Base-by-base conservation (phyloP, 2,888 invertebrate genomes). In the Atethmia centrago region DNA sequence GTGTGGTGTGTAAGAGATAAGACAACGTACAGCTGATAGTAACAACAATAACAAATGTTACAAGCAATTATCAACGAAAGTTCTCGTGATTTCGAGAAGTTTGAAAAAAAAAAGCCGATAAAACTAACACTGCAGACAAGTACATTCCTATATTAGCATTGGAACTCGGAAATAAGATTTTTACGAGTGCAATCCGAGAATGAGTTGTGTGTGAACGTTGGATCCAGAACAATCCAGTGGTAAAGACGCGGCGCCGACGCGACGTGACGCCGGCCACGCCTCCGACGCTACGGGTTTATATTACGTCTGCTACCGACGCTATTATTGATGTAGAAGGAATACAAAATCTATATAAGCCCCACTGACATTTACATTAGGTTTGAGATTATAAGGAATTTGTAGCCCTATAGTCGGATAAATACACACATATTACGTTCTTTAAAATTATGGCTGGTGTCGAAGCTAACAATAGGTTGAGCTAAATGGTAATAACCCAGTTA, bases 251-350 rank as follows among this genome's bases (percentile, higher is more conserved):
- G 94, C 94, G 95, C 94, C 94, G 93, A 91, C 91, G 92, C 92
- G 94, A 92, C 94, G 93, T 94, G 94, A 94, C 93, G 93, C 90
- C 90, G 87, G 88, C 94, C 95, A 94, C 95, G 94, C 95, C 95
- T 93, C 92, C 92, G 88, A 90, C 89, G 89, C 89, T 89, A 90
- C 90, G 91, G 87, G 88, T 89, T 89, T 91, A 88, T 88, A 91
- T 90, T 92, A 89, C 89, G 88, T 87, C 89, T 89, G 85, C 82
- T 89, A 89, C 86, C 87, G 84, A 90, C 87, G 88, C 88, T 88
- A 89, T 90, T 90, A 89, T 88, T 85, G 84, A 85, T 85, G 87
- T 87, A 65, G 85, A 86, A 87, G 89, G 87, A 87, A 88, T 82
- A 87, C 80, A 80, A 87, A 87, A 89, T 87, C 84, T 81, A 82